Evolutionary conservation across 2,797 vertebrate genomes (phyloP), one percentile per base, ranked within the genome.

Genomic region (Smutsia gigantea): DNA sequence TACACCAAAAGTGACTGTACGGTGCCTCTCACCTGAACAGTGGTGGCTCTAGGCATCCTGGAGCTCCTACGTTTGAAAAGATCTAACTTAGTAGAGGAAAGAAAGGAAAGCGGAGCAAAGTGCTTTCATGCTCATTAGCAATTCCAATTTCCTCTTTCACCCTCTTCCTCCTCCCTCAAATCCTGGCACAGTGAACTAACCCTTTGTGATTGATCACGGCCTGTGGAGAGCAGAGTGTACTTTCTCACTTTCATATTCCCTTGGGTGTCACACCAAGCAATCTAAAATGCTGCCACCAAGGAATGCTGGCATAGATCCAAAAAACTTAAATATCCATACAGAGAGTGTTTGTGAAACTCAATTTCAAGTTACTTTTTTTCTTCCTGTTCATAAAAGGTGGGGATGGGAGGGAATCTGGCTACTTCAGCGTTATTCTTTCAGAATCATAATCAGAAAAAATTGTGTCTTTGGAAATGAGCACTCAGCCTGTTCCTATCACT

Each of bases 91-190:
- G 37, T 79, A 86, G 31, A 53, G 29, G 66, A 78, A 59, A 93
- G 71, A 88, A 84, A 87, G 39, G 64, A 82, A 94, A 95, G 72
- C 49, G 55, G 64, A 59, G 23, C 90, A 93, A 98, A 94, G 95
- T 95, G 69, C 21, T 85, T 96, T 92, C 90, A 49, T 90, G 96
- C 95, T 96, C 87, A 92, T 97, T 97, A 98, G 97, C 96, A 97
- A 97, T 97, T 95, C 90, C 96, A 98, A 96, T 97, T 97, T 97
- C 97, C 97, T 97, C 92, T 97, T 82, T 90, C 23, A 25, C 27
- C 51, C 69, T 78, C 55, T 68, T 81, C 91, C 87, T 68, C 71
- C 59, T 89, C 94, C 91, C 90, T 96, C 82, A 72, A 75, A 83
- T 92, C 37, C n/a, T 51, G 51, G n/a, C 87, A 96, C 94, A 97